These are phyloP conservation scores for Aphodius sticticus DNA, from an alignment of 2,888 invertebrate species.

Conservation along the genomic window DNA sequence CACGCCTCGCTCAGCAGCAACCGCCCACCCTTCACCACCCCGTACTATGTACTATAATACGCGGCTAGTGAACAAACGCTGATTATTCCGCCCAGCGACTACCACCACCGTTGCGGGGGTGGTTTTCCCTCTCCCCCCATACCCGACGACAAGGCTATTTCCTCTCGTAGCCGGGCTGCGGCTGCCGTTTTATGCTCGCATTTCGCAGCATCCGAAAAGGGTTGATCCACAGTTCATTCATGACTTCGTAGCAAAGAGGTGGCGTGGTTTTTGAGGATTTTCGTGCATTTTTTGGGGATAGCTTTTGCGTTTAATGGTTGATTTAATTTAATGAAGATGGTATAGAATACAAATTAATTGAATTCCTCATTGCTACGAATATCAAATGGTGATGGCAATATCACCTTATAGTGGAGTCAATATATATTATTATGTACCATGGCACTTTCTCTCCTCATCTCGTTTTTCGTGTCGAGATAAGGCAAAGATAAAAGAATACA, in stretches of 20 bases:
- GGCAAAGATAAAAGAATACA: too few relatives aligned
- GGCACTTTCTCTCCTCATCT: too few relatives aligned
- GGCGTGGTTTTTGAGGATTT: neutral
- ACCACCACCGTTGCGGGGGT: neutral
- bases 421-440: too few relatives aligned
- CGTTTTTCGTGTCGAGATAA: too few relatives aligned
- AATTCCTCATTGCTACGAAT: too few relatives aligned
- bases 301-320: too few relatives aligned
- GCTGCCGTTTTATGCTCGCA: neutral
- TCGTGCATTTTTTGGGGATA: too few relatives aligned
- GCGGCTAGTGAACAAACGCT: neutral
- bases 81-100: neutral
- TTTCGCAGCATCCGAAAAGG: neutral
- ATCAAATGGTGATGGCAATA: too few relatives aligned
- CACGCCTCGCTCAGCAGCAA: slow-evolving; percentile 41
- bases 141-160: neutral
- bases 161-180: neutral
- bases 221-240: neutral
- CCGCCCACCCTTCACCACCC: neutral
- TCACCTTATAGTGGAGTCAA: too few relatives aligned
- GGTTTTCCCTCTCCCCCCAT: neutral
- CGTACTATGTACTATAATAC: neutral
- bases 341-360: too few relatives aligned
- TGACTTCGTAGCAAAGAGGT: neutral
- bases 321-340: too few relatives aligned